These are phyloP conservation scores for Eulithis prunata DNA, from an alignment of 2,888 invertebrate species.

Conservation along the genomic window DNA sequence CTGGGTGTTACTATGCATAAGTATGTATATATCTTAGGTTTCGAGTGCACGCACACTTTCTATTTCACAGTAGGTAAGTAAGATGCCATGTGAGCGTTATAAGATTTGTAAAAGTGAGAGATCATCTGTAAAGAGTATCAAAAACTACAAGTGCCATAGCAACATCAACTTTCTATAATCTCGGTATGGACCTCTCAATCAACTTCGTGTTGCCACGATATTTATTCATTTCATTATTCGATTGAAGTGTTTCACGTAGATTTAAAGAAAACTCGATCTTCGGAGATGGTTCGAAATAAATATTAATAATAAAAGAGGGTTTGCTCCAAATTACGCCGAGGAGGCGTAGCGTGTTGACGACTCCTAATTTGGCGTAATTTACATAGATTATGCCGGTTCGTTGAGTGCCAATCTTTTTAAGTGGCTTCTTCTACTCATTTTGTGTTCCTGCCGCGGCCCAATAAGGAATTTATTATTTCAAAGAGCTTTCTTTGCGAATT, in stretches of 20 bases:
- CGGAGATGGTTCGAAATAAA: constrained; percentile 75
- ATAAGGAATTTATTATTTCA: constrained; percentile 77
- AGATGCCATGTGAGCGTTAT: no score
- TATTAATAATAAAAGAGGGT: constrained; percentile 84
- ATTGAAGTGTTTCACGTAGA: constrained; percentile 65
- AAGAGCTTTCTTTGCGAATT: constrained; percentile 61
- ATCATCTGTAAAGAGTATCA: neutral
- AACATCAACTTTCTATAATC: constrained; percentile 1
- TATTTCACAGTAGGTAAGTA: no score
- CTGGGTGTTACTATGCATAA: no score
- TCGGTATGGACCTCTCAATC: constrained; percentile 25
- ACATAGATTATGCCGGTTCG: constrained; percentile 83
- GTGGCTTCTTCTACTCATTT: constrained; percentile 82
- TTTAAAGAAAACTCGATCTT: constrained; percentile 64
- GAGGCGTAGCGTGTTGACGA: constrained; percentile 79
- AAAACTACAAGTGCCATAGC: neutral
- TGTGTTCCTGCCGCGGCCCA: constrained; percentile 73
- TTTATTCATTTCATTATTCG: constrained; percentile 74
- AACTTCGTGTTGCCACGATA: constrained; percentile 49
- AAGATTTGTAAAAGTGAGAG: neutral
- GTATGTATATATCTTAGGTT: no score
- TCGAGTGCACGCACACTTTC: no score
- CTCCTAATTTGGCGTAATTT: constrained; percentile 84
- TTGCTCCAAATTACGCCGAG: constrained; percentile 78
- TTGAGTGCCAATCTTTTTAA: constrained; percentile 84